Base-by-base conservation (phyloP, 2,888 invertebrate genomes). In the Hirtodrosophila alboralis region DNA sequence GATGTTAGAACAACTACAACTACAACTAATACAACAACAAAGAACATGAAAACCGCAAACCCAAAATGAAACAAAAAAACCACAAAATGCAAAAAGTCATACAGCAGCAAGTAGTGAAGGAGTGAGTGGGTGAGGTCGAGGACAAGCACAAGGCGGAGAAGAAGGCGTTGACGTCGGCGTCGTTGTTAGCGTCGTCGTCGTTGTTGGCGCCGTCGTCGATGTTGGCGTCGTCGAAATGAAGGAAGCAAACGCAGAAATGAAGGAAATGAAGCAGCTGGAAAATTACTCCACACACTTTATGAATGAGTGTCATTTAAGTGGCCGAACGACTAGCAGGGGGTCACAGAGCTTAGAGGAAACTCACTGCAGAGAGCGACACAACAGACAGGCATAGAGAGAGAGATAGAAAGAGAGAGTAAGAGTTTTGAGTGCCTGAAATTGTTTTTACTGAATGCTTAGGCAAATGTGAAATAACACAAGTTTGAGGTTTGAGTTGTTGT, bases 221-320 rank as follows among this genome's bases (percentile, higher is more conserved):
- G 26, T 23, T 18, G 54, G 16, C 54, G 38, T 23, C 34, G 37
- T 31, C 49, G 74, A 63, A 52, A 40, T 47, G 23, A 23, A 23
- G 23, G 23, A 23, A 23, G 23, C 8, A 23, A 23, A 8, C 8
- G 23, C 6, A 23, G 23, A 8, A 23, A 23, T 4, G 38, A 51
- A 56, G 75, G 61, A 75, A 75, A 52, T 68, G 73, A 62, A 75
- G 63, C 86, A 75, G 86, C 84, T 79, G 79, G 84, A 75, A 85
- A 83, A 83, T 85, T 72, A 72, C 84, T 69, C 84, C 54, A 45
- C 47, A 56, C 68, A 70, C 57, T 83, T 83, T 79, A 85, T 85
- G 79, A 80, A 75, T 83, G 75, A 79, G 83, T 72, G 79, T 68
- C 79, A 53, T 60, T 59, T 72, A 64, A 79, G 69, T 72, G 76